Conservation (phyloP, 2,797 vertebrate species). For the Pygocentrus nattereri region DNA sequence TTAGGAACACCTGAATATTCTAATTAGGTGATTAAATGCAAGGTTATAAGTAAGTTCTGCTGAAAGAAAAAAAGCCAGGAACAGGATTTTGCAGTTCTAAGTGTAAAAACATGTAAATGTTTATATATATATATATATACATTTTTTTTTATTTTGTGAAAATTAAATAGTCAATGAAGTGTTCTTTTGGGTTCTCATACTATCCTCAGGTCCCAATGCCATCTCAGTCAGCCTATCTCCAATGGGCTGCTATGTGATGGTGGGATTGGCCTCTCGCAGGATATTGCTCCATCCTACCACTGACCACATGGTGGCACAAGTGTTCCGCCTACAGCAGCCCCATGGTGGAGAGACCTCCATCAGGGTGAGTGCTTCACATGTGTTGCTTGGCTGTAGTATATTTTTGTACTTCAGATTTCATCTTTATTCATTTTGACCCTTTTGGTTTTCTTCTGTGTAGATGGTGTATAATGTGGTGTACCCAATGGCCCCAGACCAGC, state of each 20-base stretch:
- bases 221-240: conserved; percentile 98
- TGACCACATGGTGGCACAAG: conserved; percentile 99
- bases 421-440: neutral
- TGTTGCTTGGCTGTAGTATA: neutral
- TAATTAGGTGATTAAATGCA: neutral
- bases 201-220: conserved; percentile 90
- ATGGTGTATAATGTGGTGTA: conserved; percentile 64
- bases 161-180: neutral
- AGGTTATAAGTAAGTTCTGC: neutral
- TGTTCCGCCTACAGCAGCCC: conserved; percentile 97
- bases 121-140: too few species aligned
- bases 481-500: conserved; percentile 95
- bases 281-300: conserved; percentile 97
- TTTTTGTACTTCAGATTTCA: neutral
- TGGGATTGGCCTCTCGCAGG: conserved; percentile 94
- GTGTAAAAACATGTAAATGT: neutral
- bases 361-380: conserved; percentile 84
- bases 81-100: too few species aligned
- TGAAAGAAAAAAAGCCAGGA: too few species aligned
- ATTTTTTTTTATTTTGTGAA: too few species aligned
- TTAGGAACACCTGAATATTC: neutral
- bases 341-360: conserved; percentile 98
- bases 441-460: conserved; percentile 21
- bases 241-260: conserved; percentile 98
- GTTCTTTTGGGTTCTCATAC: neutral